phyloP scores from a whole-genome alignment of 2,113 vertebrate genomes.

The Platycercus adscitus region DNA sequence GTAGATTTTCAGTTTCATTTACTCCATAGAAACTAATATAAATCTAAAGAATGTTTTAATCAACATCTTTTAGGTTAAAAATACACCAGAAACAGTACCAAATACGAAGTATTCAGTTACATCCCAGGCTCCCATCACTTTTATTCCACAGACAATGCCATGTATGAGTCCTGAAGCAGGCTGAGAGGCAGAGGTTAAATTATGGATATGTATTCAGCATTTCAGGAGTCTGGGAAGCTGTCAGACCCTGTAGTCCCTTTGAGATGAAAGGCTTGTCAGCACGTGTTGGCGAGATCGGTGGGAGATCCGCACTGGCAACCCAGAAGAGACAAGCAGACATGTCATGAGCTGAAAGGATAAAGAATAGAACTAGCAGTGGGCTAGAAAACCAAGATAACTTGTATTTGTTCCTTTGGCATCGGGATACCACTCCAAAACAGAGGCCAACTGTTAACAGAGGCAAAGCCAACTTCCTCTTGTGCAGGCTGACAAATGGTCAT shows the following conservation, averaged over 20 bases:
- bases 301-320: neutral
- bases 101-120: conserved; percentile 26
- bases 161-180: neutral
- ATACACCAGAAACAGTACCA: neutral
- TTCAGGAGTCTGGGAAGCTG: neutral
- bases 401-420: neutral
- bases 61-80: neutral
- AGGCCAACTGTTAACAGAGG: conserved; percentile 52
- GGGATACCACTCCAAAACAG: neutral
- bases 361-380: neutral
- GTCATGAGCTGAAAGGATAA: neutral
- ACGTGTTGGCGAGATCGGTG: neutral
- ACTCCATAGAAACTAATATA: neutral
- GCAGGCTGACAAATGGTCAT: conserved; percentile 60
- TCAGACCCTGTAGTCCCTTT: neutral
- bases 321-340: neutral
- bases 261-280: conserved; percentile 2
- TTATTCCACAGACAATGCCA: neutral
- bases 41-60: neutral
- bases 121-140: conserved; percentile 1
- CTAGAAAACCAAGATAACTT: neutral
- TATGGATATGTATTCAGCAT: neutral
- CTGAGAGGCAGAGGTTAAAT: conserved; percentile 5
- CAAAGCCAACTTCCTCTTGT: conserved; percentile 40
- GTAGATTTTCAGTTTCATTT: neutral